These are phyloP conservation scores for Lichenostomus cassidix DNA, from an alignment of 2,113 vertebrate genomes.

Conservation along the genomic window DNA sequence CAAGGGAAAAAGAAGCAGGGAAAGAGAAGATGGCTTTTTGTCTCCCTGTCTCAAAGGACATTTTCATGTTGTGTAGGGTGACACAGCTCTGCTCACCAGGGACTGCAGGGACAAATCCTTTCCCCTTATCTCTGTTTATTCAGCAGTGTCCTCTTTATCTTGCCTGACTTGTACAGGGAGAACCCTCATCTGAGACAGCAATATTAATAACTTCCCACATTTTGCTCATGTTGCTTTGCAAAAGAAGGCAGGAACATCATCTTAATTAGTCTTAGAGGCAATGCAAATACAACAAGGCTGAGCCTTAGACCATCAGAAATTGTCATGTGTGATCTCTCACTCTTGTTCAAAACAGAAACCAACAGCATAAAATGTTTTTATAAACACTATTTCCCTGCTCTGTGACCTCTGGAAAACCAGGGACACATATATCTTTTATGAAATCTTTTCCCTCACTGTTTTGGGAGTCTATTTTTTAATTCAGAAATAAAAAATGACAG, in stretches of 20 bases:
- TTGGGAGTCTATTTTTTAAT: neutral
- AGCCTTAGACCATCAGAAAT: no score
- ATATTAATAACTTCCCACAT: neutral
- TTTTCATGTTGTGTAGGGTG: neutral
- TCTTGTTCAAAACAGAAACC: no score
- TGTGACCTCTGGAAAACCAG: no score
- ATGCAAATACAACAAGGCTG: neutral
- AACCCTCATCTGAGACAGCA: neutral
- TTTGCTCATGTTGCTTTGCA: neutral
- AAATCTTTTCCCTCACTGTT: neutral
- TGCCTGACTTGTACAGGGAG: neutral
- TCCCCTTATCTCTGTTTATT: neutral
- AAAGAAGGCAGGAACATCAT: neutral
- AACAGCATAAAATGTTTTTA: no score
- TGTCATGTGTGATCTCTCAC: no score
- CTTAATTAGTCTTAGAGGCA: neutral
- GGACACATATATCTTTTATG: neutral
- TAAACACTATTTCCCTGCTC: no score
- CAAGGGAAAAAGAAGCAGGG: neutral
- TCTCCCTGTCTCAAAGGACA: neutral
- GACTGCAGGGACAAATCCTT: neutral
- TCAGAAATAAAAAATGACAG: neutral
- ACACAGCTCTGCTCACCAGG: neutral
- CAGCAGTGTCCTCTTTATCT: neutral
- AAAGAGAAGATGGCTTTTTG: neutral